A percentile compares a stretch with the other conserved stretches of the same genome.
phyloP scores from a whole-genome alignment of 2,888 invertebrate genomes.

The Pedicia rivosa region DNA sequence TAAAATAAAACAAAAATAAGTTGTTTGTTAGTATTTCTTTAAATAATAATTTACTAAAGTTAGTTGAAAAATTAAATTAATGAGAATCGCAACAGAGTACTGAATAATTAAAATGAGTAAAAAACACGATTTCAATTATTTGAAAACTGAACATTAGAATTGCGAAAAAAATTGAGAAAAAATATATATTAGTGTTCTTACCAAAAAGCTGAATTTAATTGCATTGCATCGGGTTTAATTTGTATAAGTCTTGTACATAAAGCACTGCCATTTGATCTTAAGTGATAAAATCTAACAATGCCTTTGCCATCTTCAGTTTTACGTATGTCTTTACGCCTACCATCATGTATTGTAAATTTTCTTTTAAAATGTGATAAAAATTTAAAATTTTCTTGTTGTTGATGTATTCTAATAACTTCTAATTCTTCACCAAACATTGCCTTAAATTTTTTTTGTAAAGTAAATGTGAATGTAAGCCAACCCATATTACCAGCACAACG shows the following conservation, averaged over 20 bases:
- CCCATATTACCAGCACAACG: conserved; percentile 97
- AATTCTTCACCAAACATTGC: conserved; percentile 73
- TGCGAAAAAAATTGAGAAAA: conserved; percentile 8
- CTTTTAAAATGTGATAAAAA: conserved; percentile 95
- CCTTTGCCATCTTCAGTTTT: conserved; percentile 30
- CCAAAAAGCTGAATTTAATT: conserved; percentile 92
- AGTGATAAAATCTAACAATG: conserved; percentile 80
- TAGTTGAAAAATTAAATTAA: too few species aligned
- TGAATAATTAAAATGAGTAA: too few species aligned
- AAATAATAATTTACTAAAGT: too few species aligned
- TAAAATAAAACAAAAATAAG: too few species aligned
- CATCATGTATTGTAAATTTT: conserved; percentile 83
- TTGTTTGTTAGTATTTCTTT: too few species aligned
- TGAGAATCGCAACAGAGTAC: not conserved
- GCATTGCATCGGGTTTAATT: conserved; percentile 66
- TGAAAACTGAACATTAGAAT: conserved; percentile 4
- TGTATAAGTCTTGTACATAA: conserved; percentile 86
- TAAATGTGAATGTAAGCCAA: conserved; percentile 98
- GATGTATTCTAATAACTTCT: conserved; percentile 91
- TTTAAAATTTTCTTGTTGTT: conserved; percentile 96
- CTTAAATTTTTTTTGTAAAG: conserved; percentile 82
- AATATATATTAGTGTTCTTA: conserved; percentile 35
- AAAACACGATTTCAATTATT: too few species aligned
- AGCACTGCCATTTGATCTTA: conserved; percentile 90
- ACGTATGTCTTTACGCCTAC: conserved; percentile 49